A percentile compares a stretch with the other conserved stretches of the same genome.
These are phyloP conservation scores for Cinara cedri DNA, from an alignment of 2,888 invertebrate species.

Conservation along the genomic window DNA sequence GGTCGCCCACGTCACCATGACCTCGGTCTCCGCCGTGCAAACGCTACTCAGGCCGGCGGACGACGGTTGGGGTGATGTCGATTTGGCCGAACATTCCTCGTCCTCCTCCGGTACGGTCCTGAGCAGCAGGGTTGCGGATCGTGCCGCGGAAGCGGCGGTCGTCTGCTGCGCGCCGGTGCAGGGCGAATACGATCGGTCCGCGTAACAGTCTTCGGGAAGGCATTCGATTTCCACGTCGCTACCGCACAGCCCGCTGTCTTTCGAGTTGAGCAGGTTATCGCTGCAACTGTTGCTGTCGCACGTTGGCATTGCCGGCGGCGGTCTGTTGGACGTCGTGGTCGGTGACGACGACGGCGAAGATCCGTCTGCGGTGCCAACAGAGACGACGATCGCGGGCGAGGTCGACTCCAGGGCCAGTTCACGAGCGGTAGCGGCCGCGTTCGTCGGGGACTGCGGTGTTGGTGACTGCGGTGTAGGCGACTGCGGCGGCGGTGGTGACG, in stretches of 20 bases:
- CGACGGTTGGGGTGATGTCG: constrained; percentile 33
- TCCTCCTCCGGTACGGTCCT: constrained; percentile 72
- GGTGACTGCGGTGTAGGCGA: not conserved
- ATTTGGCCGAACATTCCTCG: constrained; percentile 63
- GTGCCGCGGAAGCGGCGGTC: constrained; percentile 64
- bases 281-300: constrained; percentile 60
- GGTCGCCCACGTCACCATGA: constrained; percentile 19
- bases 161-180: constrained; percentile 60
- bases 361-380: too few species aligned
- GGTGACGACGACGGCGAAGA: constrained; percentile 24
- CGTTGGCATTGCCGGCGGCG: constrained; percentile 25
- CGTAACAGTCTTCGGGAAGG: constrained; percentile 56
- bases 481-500: not conserved
- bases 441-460: not conserved
- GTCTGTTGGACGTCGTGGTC: constrained; percentile 17
- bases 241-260: constrained; percentile 59
- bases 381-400: too few species aligned
- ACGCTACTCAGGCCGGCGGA: constrained; percentile 18
- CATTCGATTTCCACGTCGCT: constrained; percentile 60
- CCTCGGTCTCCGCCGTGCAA: constrained; percentile 25
- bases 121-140: constrained; percentile 63
- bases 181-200: constrained; percentile 58
- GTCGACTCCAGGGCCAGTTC: too few species aligned
- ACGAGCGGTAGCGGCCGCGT: constrained; percentile 22
- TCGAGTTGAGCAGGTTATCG: constrained; percentile 58